A percentile compares a stretch with the other conserved stretches of the same genome.
phyloP scores from a whole-genome alignment of 2,113 vertebrate genomes.

The Megaceryle maxima region DNA sequence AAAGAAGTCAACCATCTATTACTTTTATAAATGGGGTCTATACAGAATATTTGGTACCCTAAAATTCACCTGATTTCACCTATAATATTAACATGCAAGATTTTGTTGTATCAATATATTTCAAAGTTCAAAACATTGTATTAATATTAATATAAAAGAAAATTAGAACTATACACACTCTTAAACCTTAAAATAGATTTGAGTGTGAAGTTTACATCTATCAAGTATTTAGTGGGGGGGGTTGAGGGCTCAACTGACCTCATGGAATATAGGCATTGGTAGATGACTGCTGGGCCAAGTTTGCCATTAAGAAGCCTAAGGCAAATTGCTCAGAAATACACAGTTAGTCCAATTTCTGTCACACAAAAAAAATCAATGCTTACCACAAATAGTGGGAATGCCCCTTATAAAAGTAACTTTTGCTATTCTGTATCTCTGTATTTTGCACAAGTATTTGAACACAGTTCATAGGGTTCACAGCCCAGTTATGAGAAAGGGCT shows the following conservation, averaged over 20 bases:
- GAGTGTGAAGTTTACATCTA: not conserved
- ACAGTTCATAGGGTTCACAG: not conserved
- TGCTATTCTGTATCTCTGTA: not conserved
- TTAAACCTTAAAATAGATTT: not conserved
- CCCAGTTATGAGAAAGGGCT: not conserved
- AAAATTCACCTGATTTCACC: not conserved
- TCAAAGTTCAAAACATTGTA: not conserved
- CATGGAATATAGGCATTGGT: not conserved
- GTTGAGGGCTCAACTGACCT: not conserved
- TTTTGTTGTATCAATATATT: not conserved
- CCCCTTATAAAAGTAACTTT: not conserved
- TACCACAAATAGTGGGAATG: not conserved
- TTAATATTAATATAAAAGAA: not conserved
- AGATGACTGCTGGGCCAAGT: not conserved
- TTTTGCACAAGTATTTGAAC: not conserved
- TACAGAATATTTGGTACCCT: not conserved
- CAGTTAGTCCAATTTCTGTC: rapidly evolving
- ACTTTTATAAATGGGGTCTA: not conserved
- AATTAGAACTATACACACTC: not conserved
- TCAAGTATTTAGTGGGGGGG: not conserved
- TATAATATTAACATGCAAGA: not conserved
- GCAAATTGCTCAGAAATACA: not conserved
- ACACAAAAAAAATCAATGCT: not conserved
- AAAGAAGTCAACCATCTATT: not conserved
- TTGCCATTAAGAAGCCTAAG: not conserved